Evolutionary conservation across 1,140 invertebrate genomes (phyloP), one percentile per base, ranked within the genome.

Genomic region (Rhagoletis zephyria): DNA sequence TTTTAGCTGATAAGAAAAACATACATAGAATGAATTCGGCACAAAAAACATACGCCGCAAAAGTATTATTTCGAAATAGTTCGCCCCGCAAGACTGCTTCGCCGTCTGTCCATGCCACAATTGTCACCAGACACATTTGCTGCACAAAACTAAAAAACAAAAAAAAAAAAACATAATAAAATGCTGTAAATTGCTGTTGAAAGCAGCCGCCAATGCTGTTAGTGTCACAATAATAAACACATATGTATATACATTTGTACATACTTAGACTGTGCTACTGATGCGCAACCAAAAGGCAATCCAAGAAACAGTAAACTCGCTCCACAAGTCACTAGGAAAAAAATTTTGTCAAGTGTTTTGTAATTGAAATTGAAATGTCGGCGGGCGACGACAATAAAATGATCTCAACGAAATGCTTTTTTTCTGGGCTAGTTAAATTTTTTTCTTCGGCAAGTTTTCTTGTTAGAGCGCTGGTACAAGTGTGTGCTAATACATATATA

Each of bases 351-450:
- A 81, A 81, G 74, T 81, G 74, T 81, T 81, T 81, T 56, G 48
- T 81, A 81, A 81, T 81, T 81, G 74, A 81, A 56, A 81, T 81
- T 56, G 48, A 81, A 81, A 81, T 56, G n/a, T 56, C 74, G 74
- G n/a, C 74, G 48, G 74, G n/a, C 74, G 48, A 10, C n/a, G 48
- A 56, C 74, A 19, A 81, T 81, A 81, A 56, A 81, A 81, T 81
- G 74, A 56, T 81, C 48, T 81, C 74, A 81, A 51, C 48, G n/a
- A 81, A 81, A 9, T 81, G 19, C 7, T 81, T 81, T 56, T 74
- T 81, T 77, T 77, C n/a, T 16, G 0, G 30, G 3, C 4, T 4
- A 19, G 45, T 51, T 51, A 51, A 40, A 51, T 77, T 48, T 6
- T 51, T 81, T 81, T 12, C 4, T 81, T 48, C 6, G 6, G 3